A percentile compares a stretch with the other conserved stretches of the same genome.
Conservation (phyloP, 2,797 vertebrate genomes). For the Sebastes vulpes region DNA sequence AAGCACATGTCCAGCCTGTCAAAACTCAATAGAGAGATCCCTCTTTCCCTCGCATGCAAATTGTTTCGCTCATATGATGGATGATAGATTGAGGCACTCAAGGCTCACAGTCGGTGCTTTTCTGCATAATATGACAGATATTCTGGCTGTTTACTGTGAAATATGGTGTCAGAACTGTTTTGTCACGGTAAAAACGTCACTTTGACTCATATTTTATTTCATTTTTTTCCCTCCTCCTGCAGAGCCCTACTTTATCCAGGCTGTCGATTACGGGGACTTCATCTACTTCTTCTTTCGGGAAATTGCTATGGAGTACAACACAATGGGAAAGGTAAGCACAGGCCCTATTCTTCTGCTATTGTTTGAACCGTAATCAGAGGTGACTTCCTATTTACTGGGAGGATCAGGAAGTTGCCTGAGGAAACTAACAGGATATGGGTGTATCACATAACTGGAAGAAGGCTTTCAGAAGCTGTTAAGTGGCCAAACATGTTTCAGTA, state of each 20-base stretch:
- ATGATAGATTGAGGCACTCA: conserved; percentile 70
- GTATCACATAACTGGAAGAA: conserved; percentile 65
- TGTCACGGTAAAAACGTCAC: conserved; percentile 43
- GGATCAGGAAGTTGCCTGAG: conserved; percentile 69
- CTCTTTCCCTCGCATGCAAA: conserved; percentile 65
- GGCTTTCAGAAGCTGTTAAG: conserved; percentile 78
- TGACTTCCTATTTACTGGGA: conserved; percentile 77
- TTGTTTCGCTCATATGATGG: conserved; percentile 64
- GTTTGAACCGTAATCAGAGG: conserved; percentile 74
- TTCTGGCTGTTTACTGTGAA: conserved; percentile 65
- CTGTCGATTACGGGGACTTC: conserved; percentile 95
- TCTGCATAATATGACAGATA: conserved; percentile 70
- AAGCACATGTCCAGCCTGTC: conserved; percentile 70
- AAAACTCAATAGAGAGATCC: conserved; percentile 67
- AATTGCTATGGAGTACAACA: conserved; percentile 99
- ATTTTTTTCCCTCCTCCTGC: conserved; percentile 22
- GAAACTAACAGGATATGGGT: conserved; percentile 85
- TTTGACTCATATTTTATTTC: conserved; percentile 34
- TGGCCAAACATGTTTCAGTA: conserved; percentile 61
- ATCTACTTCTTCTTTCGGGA: conserved; percentile 99
- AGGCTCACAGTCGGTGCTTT: conserved; percentile 49
- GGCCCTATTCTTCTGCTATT: conserved; percentile 47
- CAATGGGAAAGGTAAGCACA: conserved; percentile 95
- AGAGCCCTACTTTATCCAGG: conserved; percentile 98
- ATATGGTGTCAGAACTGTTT: conserved; percentile 67